These are phyloP conservation scores for Mimas tiliae DNA, from an alignment of 2,888 invertebrate genomes.

Conservation along the genomic window DNA sequence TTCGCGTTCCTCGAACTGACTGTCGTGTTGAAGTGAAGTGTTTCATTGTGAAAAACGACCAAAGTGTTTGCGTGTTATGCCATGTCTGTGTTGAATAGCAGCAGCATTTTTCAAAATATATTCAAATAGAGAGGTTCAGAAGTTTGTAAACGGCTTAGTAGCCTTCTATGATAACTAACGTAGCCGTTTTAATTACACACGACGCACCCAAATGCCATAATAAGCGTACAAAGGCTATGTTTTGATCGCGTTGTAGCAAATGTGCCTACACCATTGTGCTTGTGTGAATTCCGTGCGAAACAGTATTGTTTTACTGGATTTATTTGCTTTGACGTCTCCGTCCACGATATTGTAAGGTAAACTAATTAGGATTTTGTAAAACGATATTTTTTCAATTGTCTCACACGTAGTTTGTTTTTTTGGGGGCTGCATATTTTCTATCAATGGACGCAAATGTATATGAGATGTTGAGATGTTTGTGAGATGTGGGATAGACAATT, in stretches of 20 bases:
- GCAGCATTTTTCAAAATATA: conserved; percentile 79
- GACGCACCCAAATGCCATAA: conserved; percentile 39
- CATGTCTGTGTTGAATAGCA: conserved; percentile 77
- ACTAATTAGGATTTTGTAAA: conserved; percentile 37
- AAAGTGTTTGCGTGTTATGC: conserved; percentile 85
- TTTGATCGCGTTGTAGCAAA: conserved; percentile 77
- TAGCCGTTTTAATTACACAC: conserved; percentile 51
- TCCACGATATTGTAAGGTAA: conserved; percentile 59
- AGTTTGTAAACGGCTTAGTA: conserved; percentile 46
- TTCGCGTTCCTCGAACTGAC: conserved; percentile 75
- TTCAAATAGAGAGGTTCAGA: conserved; percentile 52
- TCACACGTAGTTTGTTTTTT: conserved; percentile 27
- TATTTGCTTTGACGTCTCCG: conserved; percentile 65
- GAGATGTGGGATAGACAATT: background rate
- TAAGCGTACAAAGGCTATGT: conserved; percentile 74
- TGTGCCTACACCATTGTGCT: conserved; percentile 78
- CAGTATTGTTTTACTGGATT: conserved; percentile 69
- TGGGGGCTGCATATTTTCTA: conserved; percentile 40
- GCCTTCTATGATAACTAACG: conserved; percentile 49
- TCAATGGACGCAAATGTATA: conserved; percentile 40
- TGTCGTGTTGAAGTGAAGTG: conserved; percentile 75
- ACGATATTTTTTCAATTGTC: conserved; percentile 7
- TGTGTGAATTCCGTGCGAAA: conserved; percentile 61
- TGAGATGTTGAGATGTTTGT: background rate
- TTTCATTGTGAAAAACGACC: conserved; percentile 81